Percentiles rank a stretch among this genome's conserved stretches.
These are phyloP conservation scores for Collichthys lucidus DNA, from an alignment of 2,113 vertebrate genomes.

Conservation along the genomic window DNA sequence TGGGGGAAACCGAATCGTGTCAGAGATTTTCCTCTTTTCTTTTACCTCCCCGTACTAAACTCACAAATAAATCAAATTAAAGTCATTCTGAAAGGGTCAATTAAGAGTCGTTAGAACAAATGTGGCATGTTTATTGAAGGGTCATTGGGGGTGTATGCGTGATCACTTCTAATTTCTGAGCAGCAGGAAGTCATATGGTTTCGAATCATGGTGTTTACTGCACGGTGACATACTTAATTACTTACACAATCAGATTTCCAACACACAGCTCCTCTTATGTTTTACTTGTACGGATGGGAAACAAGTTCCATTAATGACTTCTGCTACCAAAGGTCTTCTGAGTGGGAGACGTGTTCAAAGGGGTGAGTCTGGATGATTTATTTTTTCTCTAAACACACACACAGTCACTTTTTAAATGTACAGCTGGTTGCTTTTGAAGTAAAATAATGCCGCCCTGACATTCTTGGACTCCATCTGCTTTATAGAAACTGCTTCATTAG, in stretches of 20 bases:
- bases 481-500: no score
- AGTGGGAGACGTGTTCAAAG: constrained; percentile 28
- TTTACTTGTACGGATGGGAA: constrained; percentile 35
- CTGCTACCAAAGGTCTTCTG: constrained; percentile 21
- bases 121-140: constrained; percentile 43
- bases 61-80: constrained; percentile 46
- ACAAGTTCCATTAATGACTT: constrained; percentile 21
- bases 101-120: constrained; percentile 48
- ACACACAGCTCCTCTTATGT: constrained; percentile 21
- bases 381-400: constrained; percentile 14
- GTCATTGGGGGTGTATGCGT: constrained; percentile 20
- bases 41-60: constrained; percentile 25
- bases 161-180: constrained; percentile 29
- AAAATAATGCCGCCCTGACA: background rate
- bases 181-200: constrained; percentile 28
- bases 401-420: background rate
- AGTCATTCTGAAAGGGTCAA: constrained; percentile 40
- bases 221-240: constrained; percentile 54
- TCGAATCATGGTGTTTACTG: constrained; percentile 59
- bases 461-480: background rate
- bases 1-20: constrained; percentile 57
- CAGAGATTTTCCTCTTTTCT: constrained; percentile 25
- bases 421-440: constrained; percentile 8
- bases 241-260: constrained; percentile 42
- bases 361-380: background rate